Percentiles rank a stretch among this genome's conserved stretches.
phyloP scores from a whole-genome alignment of 2,113 vertebrate species.

The Semnornis frantzii region DNA sequence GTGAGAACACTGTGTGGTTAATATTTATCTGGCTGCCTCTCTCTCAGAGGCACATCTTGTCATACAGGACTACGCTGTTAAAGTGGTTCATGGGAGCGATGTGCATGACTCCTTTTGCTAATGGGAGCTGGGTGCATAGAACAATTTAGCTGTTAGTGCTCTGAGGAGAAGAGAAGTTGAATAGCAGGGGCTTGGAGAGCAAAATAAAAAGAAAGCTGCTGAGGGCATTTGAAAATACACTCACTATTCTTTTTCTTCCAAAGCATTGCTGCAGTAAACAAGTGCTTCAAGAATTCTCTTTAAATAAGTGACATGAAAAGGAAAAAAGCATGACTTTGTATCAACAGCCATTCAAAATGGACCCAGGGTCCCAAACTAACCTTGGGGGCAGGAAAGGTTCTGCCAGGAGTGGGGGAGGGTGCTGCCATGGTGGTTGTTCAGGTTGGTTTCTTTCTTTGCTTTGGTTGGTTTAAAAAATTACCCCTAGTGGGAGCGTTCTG shows the following conservation, averaged over 20 bases:
- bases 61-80: background rate
- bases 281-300: constrained; percentile 54
- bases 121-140: constrained; percentile 57
- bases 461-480: background rate
- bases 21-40: constrained; percentile 16
- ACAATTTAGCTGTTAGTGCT: constrained; percentile 68
- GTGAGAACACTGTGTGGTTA: background rate
- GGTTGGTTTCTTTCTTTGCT: background rate
- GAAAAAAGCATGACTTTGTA: constrained; percentile 57
- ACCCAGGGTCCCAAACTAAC: constrained; percentile 22
- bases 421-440: background rate
- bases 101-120: constrained; percentile 58
- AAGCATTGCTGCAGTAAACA: constrained; percentile 59
- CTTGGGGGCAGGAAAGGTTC: constrained; percentile 31
- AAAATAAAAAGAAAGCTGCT: constrained; percentile 66
- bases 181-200: constrained; percentile 57
- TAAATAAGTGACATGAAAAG: constrained; percentile 59
- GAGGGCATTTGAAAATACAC: constrained; percentile 66
- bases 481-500: background rate
- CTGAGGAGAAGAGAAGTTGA: constrained; percentile 55
- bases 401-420: background rate
- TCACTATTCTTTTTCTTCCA: constrained; percentile 43
- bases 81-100: constrained; percentile 38
- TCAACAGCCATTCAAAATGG: constrained; percentile 45
- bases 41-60: constrained; percentile 11